These are phyloP conservation scores for Drepanosiphum platanoidis DNA, from an alignment of 2,888 invertebrate genomes.

Conservation along the genomic window DNA sequence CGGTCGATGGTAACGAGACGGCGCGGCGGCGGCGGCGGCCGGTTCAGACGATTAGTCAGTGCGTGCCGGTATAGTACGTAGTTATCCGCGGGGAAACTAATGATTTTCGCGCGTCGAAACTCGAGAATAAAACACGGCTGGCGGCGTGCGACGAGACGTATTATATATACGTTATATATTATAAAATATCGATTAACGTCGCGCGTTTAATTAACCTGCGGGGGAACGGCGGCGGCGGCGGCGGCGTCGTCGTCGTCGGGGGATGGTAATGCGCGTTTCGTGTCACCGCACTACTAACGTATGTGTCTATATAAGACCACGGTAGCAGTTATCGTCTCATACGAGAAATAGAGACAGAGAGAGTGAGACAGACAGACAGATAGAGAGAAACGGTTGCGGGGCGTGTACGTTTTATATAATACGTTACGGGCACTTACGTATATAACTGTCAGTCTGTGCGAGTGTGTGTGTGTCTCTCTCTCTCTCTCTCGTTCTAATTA, in stretches of 20 bases:
- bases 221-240: neutral
- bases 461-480: neutral
- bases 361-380: no score
- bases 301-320: neutral
- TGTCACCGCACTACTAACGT: neutral
- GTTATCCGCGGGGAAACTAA: conserved; percentile 8
- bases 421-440: neutral
- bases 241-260: neutral
- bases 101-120: conserved; percentile 8
- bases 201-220: neutral
- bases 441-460: neutral
- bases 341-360: no score
- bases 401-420: neutral
- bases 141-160: neutral
- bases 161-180: no score
- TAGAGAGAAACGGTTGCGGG: no score
- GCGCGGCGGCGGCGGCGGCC: no score
- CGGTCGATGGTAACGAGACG: neutral
- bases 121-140: neutral
- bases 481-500: conserved; percentile 27
- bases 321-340: neutral
- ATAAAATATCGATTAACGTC: neutral
- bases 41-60: conserved; percentile 1
- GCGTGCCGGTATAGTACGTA: no score
- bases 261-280: neutral